Evolutionary conservation across 2,113 vertebrate genomes (phyloP), one percentile per base, ranked within the genome.

Genomic region (Vulpes vulpes): DNA sequence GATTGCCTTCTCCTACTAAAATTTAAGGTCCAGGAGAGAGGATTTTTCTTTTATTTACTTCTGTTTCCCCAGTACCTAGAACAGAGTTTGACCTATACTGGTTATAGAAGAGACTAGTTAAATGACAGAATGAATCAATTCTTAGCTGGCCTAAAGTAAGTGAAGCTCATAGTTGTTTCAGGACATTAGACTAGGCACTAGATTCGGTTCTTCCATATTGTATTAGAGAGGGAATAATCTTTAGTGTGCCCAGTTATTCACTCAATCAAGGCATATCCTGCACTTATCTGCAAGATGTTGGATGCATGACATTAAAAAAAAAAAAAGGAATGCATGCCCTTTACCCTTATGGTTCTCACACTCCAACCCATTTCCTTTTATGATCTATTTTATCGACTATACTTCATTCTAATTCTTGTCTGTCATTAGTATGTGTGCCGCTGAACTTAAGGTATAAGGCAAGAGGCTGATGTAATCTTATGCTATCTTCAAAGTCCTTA

Each of bases 401-500:
- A 51, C n/a, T 82, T 62, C 65, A 67, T 92, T 96, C 49, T 95
- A 89, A 95, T 4, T 80, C 49, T 96, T 94, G 51, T 51, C 62
- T 80, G 30, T 86, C 73, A 57, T 82, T 73, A 62, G 20, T n/a
- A 59, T 67, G 65, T 53, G 74, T 69, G 73, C n/a, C 80, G 22
- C 64, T 91, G 69, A 89, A 20, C 57, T 89, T 90, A 73, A 80
- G 49, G 65, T 92, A 1, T 64, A 95, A 88, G 62, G 85, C 49
- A 81, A 94, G 69, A 90, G 51, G 32, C 12, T 93, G 65, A 93
- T 0, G 9, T 82, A 92, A 94, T 93, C 83, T 95, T 86, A 73
- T 35, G 30, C 60, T 96, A 80, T 91, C 78, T 32, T 38, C 2
- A 89, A 96, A 93, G 94, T 96, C 76, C 60, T 94, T 93, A 94